A percentile compares a stretch with the other conserved stretches of the same genome.
Conservation (phyloP, 2,888 invertebrate species). For the Campoplex capitator region DNA sequence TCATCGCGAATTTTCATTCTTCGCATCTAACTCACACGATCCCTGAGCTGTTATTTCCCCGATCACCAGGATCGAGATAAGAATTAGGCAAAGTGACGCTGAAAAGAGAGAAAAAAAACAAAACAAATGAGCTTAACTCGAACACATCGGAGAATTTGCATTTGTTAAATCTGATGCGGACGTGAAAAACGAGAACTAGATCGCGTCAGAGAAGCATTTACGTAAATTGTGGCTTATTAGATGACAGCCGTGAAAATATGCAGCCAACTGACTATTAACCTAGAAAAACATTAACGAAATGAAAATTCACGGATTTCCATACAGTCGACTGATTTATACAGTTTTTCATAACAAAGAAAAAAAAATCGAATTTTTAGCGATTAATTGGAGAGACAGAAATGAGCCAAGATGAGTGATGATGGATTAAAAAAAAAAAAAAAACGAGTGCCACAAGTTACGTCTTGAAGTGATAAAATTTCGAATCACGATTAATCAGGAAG, state of each 20-base stretch:
- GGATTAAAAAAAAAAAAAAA: background rate
- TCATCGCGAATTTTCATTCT: background rate
- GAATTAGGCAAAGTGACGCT: constrained; percentile 59
- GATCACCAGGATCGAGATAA: constrained; percentile 46
- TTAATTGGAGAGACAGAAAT: background rate
- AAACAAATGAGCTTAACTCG: background rate
- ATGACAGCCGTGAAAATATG: background rate
- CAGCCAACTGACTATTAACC: background rate
- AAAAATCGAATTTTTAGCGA: background rate
- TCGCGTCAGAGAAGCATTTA: background rate
- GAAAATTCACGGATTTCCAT: no score
- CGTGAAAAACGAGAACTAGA: background rate
- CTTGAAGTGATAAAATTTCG: background rate
- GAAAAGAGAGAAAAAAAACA: constrained; percentile 11
- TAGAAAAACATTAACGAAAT: no score
- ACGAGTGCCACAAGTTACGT: background rate
- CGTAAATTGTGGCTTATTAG: background rate
- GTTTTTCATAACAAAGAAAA: background rate
- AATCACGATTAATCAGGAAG: background rate
- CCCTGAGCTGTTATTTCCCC: constrained; percentile 51
- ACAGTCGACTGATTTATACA: background rate
- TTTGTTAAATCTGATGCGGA: background rate
- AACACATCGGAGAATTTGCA: background rate
- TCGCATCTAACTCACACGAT: constrained; percentile 34
- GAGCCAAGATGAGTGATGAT: no score